phyloP scores from a whole-genome alignment of 37 sponge, comb jelly and placozoan species.

The Haliclona indistincta region DNA sequence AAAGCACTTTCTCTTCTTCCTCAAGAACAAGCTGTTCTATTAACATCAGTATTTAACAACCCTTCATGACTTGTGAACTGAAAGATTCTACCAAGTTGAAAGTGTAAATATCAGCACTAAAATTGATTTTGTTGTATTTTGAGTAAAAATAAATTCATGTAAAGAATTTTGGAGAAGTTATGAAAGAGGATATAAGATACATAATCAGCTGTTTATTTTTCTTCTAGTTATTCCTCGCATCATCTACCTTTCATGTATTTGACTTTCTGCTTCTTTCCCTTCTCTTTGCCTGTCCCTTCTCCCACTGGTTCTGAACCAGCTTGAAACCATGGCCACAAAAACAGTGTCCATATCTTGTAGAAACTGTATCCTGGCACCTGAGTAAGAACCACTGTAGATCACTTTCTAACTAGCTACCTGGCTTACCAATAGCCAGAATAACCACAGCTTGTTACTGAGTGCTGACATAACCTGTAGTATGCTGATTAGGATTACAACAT shows the following conservation, averaged over 20 bases:
- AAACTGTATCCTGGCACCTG: slow-evolving; percentile 52
- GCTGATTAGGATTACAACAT: slow-evolving; percentile 60
- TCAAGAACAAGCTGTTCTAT: slow-evolving; percentile 37
- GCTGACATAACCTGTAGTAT: slow-evolving; percentile 46
- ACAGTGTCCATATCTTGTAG: slow-evolving; percentile 49
- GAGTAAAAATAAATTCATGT: no score
- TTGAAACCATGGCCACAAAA: slow-evolving; percentile 77
- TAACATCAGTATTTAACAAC: no score
- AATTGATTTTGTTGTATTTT: no score
- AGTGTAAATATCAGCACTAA: no score
- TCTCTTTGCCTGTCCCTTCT: neutral
- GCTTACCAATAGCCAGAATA: slow-evolving; percentile 71
- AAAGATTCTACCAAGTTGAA: no score
- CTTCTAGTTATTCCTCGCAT: neutral
- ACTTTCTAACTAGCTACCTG: no score
- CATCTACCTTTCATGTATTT: slow-evolving; percentile 21
- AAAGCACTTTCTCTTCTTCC: slow-evolving; percentile 38
- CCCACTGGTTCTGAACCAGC: slow-evolving; percentile 32
- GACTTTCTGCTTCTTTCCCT: slow-evolving; percentile 33
- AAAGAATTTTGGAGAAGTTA: no score
- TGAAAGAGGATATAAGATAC: no score
- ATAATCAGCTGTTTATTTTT: neutral
- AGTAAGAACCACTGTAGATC: neutral
- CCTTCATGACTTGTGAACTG: neutral
- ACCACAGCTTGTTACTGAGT: slow-evolving; percentile 57